These are phyloP conservation scores for Dendrocincla tyrannina DNA, from an alignment of 2,797 vertebrate genomes.

Conservation along the genomic window DNA sequence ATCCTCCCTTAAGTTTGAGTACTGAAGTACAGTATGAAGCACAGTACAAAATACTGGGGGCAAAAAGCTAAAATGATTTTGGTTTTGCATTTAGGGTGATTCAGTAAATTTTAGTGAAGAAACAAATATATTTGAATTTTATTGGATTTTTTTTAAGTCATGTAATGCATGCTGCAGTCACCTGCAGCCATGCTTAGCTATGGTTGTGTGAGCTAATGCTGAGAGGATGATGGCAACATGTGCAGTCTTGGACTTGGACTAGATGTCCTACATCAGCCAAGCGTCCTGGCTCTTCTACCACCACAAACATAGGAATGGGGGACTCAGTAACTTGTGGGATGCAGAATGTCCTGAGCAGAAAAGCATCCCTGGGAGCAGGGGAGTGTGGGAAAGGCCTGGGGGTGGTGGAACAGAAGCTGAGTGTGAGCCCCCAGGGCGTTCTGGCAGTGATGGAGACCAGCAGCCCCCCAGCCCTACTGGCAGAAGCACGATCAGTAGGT, in stretches of 20 bases:
- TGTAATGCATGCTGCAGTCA: not conserved
- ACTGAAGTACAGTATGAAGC: not conserved
- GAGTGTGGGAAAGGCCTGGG: rapidly evolving
- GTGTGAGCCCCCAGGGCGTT: not conserved
- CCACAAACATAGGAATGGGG: rapidly evolving
- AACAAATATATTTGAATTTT: not conserved
- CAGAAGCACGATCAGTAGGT: rapidly evolving
- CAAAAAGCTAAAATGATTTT: not conserved
- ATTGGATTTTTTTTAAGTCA: too few relatives aligned
- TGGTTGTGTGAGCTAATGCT: rapidly evolving
- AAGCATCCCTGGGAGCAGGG: not conserved
- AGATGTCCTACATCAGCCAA: rapidly evolving
- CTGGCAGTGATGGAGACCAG: not conserved
- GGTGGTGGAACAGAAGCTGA: not conserved
- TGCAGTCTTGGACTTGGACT: too few relatives aligned
- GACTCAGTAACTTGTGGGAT: not conserved
- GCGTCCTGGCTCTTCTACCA: rapidly evolving
- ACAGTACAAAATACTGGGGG: not conserved
- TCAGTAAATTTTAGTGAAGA: not conserved
- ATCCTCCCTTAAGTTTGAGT: not conserved
- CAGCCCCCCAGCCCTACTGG: not conserved
- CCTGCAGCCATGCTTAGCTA: not conserved
- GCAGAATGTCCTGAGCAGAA: not conserved
- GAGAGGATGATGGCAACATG: too few relatives aligned
- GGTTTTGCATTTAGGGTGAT: not conserved